Evolutionary conservation across 2,797 vertebrate genomes (phyloP).

Genomic region (Manis pentadactyla): DNA sequence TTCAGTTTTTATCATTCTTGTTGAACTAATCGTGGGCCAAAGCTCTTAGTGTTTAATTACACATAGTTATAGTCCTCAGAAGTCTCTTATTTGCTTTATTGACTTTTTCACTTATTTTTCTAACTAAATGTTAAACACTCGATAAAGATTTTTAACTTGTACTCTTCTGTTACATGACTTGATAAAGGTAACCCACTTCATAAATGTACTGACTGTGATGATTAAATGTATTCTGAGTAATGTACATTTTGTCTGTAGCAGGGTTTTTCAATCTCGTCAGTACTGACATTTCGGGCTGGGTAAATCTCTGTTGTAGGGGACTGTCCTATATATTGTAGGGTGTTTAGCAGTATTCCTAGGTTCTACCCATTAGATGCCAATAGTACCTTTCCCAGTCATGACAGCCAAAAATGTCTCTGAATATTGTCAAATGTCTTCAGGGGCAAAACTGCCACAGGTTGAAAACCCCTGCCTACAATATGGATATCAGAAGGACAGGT

Average conservation of each 20-base stretch:
- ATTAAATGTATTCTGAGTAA: slow-evolving; percentile 19
- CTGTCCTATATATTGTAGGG: background rate
- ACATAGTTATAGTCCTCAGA: background rate
- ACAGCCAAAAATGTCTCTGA: background rate
- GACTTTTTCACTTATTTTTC: slow-evolving; percentile 2
- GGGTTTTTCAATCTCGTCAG: background rate
- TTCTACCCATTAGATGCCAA: background rate
- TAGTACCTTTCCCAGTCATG: background rate
- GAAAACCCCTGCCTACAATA: background rate
- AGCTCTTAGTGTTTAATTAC: slow-evolving; percentile 33
- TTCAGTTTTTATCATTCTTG: background rate
- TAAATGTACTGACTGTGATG: background rate
- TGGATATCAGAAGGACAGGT: background rate
- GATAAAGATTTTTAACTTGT: slow-evolving; percentile 10
- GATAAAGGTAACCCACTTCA: background rate
- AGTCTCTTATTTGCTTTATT: slow-evolving; percentile 22
- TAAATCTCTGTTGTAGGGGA: background rate
- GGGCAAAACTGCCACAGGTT: background rate
- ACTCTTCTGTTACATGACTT: slow-evolving; percentile 34
- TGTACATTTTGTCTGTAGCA: background rate
- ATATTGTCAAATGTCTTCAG: background rate
- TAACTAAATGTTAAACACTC: slow-evolving; percentile 41
- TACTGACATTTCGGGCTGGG: background rate
- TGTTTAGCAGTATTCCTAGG: background rate
- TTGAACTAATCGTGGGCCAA: background rate